Evolutionary conservation across 2,888 invertebrate species (phyloP).

Genomic region (Bhutanitis thaidina): DNA sequence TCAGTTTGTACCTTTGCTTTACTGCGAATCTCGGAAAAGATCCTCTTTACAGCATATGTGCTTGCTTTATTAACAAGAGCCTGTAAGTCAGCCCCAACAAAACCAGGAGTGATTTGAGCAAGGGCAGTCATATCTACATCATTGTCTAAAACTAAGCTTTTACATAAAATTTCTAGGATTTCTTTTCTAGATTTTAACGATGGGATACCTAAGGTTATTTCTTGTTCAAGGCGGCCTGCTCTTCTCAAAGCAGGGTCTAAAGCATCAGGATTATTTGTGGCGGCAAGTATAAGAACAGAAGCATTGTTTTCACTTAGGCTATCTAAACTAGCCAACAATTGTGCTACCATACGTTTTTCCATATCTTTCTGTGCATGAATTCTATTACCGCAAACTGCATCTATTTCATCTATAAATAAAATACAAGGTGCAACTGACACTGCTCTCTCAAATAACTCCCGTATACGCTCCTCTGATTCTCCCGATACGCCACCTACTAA

Average conservation of each 20-base stretch:
- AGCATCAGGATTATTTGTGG: conserved; percentile 95
- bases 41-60: conserved; percentile 88
- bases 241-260: conserved; percentile 95
- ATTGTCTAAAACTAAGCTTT: conserved; percentile 83
- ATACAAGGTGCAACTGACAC: conserved; percentile 87
- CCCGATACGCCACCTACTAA: conserved; percentile 96
- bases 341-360: conserved; percentile 97
- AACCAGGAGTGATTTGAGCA: conserved; percentile 95
- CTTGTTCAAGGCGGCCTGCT: conserved; percentile 95
- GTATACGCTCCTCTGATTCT: conserved; percentile 95
- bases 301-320: conserved; percentile 80
- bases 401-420: conserved; percentile 97
- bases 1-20: conserved; percentile 23
- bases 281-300: conserved; percentile 93
- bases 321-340: conserved; percentile 93
- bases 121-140: conserved; percentile 86
- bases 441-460: conserved; percentile 94
- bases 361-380: conserved; percentile 95
- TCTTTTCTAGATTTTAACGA: conserved; percentile 89
- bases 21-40: conserved; percentile 56
- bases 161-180: conserved; percentile 87
- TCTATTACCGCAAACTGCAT: conserved; percentile 95
- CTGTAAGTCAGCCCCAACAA: conserved; percentile 96
- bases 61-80: conserved; percentile 93
- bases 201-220: conserved; percentile 96